Evolutionary conservation across 2,888 invertebrate genomes (phyloP), one percentile per base, ranked within the genome.

Genomic region (Spicauda simplicius): DNA sequence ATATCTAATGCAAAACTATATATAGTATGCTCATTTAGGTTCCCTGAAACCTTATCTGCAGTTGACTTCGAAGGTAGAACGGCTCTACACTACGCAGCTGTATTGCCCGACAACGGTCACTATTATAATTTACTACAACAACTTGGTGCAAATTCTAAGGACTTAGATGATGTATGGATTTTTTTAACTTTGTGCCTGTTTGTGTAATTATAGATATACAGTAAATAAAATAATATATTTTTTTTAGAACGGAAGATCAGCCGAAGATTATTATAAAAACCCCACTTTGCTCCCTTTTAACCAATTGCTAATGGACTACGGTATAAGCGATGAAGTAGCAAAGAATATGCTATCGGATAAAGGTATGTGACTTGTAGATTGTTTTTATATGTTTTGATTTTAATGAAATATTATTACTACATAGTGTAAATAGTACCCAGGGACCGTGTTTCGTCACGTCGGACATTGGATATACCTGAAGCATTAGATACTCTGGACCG

Each of bases 1-100:
- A n/a, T 37, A 61, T 25, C 12, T n/a, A 16, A 16, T 48, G 16
- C 0, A 48, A 48, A 16, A 10, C 10, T 45, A 14, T 5, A 48
- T 48, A n/a, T 16, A 3, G 16, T 16, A n/a, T 45, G 10, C 4
- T 14, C 20, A 74, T 70, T 10, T 57, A 93, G 97, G 77, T 98
- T 98, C 90, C 97, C 98, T 14, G 98, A 98, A 93, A 98, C 98
- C 14, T 94, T 97, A 58, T 96, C 96, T 71, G 96, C 96, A 64
- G 94, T 95, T 58, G 97, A 98, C 87, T 94, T 95, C 75, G 96
- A 97, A 83, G 97, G 96, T 56, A 94, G 97, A 75, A 97, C 97
- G n/a, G 96, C 98, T 0, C 92, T 98, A 71, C 98, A 98, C 87
- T 98, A 98, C 82, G 97, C 98, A 1, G 97, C 97, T 3, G 96